A percentile compares a stretch with the other conserved stretches of the same genome.
These are phyloP conservation scores for Gymnarchus niloticus DNA, from an alignment of 2,113 vertebrate species.

Conservation along the genomic window DNA sequence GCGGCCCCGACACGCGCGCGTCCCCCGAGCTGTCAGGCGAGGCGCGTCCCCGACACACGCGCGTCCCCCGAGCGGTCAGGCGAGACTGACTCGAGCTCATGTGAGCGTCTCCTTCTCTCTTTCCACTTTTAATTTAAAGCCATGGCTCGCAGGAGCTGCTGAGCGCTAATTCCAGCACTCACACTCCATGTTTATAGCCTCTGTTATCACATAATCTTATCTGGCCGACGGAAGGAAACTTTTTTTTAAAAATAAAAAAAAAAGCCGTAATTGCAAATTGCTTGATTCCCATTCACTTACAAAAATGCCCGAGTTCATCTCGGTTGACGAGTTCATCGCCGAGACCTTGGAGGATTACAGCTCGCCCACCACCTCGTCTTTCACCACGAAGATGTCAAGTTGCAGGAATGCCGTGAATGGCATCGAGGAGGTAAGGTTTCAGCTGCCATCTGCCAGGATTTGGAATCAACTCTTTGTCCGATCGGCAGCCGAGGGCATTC, in stretches of 20 bases:
- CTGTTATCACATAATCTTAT: background rate
- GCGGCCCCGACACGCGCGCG: constrained; percentile 22
- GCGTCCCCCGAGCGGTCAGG: constrained; percentile 18
- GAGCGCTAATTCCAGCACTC: background rate
- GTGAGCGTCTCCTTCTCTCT: constrained; percentile 23
- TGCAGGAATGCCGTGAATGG: constrained; percentile 51
- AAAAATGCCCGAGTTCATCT: constrained; percentile 53
- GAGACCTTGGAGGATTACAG: constrained; percentile 58
- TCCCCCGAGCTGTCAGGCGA: constrained; percentile 11
- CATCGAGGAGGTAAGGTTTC: constrained; percentile 53
- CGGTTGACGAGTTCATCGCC: constrained; percentile 50
- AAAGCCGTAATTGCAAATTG: constrained; percentile 4
- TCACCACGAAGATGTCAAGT: constrained; percentile 49
- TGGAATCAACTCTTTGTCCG: constrained; percentile 19
- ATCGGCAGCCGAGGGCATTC: constrained; percentile 1
- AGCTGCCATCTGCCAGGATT: background rate
- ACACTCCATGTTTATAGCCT: background rate
- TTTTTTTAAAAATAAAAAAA: too few relatives aligned
- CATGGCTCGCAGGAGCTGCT: constrained; percentile 3
- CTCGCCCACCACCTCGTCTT: constrained; percentile 59
- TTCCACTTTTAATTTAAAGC: constrained; percentile 21
- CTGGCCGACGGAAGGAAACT: background rate
- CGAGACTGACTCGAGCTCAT: constrained; percentile 19
- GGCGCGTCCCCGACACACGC: constrained; percentile 15
- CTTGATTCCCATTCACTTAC: background rate